These are phyloP conservation scores for Deroptyus accipitrinus DNA, from an alignment of 2,113 vertebrate species.

Conservation along the genomic window DNA sequence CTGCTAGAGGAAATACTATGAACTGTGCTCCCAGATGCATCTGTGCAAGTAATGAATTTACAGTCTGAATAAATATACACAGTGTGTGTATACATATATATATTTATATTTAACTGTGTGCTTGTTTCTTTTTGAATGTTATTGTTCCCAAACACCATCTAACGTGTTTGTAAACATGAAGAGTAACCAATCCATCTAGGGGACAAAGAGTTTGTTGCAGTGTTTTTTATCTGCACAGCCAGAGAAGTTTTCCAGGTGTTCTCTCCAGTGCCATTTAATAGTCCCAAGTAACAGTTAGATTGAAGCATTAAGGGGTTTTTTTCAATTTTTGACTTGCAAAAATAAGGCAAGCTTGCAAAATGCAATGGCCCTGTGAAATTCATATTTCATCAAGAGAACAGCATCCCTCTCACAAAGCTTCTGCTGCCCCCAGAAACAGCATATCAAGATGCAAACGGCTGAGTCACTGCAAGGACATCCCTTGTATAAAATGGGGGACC, in stretches of 20 bases:
- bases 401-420: neutral
- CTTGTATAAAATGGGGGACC: neutral
- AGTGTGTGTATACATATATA: neutral
- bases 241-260: neutral
- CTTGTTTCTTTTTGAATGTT: neutral
- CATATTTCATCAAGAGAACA: neutral
- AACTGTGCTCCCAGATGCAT: neutral
- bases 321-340: neutral
- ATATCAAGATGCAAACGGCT: neutral
- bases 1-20: neutral
- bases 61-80: slow-evolving; percentile 15
- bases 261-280: neutral
- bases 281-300: neutral
- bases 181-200: neutral
- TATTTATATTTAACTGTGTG: neutral
- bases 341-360: neutral
- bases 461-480: rapidly evolving
- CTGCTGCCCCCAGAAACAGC: neutral
- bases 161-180: slow-evolving; percentile 8
- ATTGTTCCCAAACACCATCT: neutral
- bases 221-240: neutral
- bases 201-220: neutral
- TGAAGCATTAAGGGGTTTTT: neutral
- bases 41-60: neutral
- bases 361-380: neutral